Percentiles rank a stretch among this genome's conserved stretches.
phyloP scores from a whole-genome alignment of 2,113 vertebrate genomes.

The Dipodomys merriami region DNA sequence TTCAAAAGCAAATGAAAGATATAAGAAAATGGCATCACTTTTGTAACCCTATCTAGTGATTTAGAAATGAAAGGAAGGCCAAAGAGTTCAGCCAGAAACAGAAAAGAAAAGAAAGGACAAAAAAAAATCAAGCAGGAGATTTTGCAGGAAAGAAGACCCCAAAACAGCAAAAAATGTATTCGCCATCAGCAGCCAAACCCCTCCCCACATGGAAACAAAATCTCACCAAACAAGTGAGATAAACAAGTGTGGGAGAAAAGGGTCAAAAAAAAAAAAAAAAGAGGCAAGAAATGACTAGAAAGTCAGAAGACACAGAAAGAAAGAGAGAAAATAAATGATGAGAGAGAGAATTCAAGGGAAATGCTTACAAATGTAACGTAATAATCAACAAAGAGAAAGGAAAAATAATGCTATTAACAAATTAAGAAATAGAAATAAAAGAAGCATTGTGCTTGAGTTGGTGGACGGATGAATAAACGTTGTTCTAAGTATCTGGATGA shows the following conservation, averaged over 20 bases:
- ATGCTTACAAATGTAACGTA: neutral
- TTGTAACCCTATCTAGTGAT: neutral
- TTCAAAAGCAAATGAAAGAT: neutral
- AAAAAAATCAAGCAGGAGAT: neutral
- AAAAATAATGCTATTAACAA: neutral
- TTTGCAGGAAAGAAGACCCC: neutral
- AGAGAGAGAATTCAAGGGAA: neutral
- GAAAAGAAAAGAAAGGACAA: neutral
- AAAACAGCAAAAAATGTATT: neutral
- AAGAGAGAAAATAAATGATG: neutral
- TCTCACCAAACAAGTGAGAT: neutral
- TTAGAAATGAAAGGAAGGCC: neutral
- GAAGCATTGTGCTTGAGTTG: neutral
- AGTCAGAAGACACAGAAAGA: neutral
- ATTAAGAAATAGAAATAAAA: neutral
- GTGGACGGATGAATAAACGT: neutral
- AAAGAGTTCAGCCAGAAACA: neutral
- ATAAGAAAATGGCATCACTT: neutral
- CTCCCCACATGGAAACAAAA: slow-evolving; percentile 35
- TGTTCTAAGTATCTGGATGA: neutral
- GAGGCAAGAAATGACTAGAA: neutral
- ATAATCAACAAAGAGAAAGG: neutral
- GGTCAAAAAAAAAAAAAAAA: neutral
- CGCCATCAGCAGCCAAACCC: neutral
- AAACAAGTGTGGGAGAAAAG: neutral